These are phyloP conservation scores for Oenanthe oenanthe DNA, from an alignment of 2,113 vertebrate species.

Conservation along the genomic window DNA sequence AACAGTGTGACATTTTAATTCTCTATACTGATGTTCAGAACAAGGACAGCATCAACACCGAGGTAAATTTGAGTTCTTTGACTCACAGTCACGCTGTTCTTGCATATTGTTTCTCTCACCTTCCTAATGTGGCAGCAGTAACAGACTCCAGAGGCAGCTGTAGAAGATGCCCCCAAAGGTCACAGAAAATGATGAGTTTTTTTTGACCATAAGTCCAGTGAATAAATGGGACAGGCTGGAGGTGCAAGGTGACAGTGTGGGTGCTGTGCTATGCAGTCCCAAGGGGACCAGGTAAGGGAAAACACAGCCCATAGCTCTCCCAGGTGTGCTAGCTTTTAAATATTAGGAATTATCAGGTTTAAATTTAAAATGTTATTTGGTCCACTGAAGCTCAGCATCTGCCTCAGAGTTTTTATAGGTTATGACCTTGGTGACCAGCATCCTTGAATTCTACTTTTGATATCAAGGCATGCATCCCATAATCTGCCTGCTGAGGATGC, in stretches of 20 bases:
- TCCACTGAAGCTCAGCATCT: neutral
- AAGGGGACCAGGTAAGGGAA: neutral
- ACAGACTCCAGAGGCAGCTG: neutral
- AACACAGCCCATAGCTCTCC: rapidly evolving
- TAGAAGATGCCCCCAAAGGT: neutral
- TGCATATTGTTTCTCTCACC: neutral
- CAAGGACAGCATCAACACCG: neutral
- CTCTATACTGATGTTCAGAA: neutral
- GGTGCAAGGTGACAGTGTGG: neutral
- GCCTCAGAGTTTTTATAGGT: neutral
- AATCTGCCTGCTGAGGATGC: neutral
- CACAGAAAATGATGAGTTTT: neutral
- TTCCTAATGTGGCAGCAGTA: neutral
- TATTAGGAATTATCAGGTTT: neutral
- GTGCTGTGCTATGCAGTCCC: rapidly evolving
- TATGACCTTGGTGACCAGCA: neutral
- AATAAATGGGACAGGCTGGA: neutral
- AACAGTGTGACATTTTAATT: neutral
- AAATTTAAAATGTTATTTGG: neutral
- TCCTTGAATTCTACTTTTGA: neutral
- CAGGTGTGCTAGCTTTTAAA: neutral
- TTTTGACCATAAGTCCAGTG: neutral
- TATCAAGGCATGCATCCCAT: neutral
- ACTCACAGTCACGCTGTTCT: neutral
- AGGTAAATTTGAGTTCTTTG: neutral